Base-by-base conservation (phyloP, 2,888 invertebrate genomes). In the Stenoptilia bipunctidactyla region DNA sequence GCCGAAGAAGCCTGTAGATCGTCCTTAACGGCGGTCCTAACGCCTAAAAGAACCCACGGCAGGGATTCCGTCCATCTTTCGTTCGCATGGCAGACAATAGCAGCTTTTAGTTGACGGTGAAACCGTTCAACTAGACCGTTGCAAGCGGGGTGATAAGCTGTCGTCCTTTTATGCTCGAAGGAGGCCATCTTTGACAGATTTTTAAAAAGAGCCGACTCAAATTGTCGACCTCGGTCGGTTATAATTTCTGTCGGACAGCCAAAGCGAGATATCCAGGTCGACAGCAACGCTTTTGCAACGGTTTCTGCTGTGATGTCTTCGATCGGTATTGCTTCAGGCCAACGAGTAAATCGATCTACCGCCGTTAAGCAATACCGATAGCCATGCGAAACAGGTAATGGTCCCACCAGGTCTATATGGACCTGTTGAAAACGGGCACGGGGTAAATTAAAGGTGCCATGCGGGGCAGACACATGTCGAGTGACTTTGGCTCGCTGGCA, bases 221-320 rank as follows among this genome's bases (percentile, higher is more conserved):
- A 66, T 39, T 74, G 72, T 3, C 46, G 38, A 1, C 55, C 55
- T 0, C 49, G 44, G 34, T 56, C 52, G 1, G 52, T 50, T 1
- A 50, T 45, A 2, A 55, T 51, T 5, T 49, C 38, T 2, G 43
- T 47, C 2, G 75, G 77, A 9, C 59, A 51, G 0, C 76, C 75
- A 41, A 60, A 77, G 8, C 71, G 47, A 0, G 70, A 40, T 1
- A 83, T 58, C 80, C 74, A 83, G n/a, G n/a, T n/a, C 0, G 38
- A 27, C 13, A 59, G 40, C 5, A 82, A 54, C 1, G 64, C 58
- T n/a, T 42, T 27, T 1, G 64, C 64, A 2, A 63, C 58, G 0
- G 65, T 58, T 39, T 58, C 61, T 0, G 66, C 68, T 1, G 63
- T 61, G 10, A 64, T 65, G 38, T 70, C 57, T 1, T 15, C 8